Base-by-base conservation (phyloP, 2,797 vertebrate species). In the Rhadinocentrus ornatus region DNA sequence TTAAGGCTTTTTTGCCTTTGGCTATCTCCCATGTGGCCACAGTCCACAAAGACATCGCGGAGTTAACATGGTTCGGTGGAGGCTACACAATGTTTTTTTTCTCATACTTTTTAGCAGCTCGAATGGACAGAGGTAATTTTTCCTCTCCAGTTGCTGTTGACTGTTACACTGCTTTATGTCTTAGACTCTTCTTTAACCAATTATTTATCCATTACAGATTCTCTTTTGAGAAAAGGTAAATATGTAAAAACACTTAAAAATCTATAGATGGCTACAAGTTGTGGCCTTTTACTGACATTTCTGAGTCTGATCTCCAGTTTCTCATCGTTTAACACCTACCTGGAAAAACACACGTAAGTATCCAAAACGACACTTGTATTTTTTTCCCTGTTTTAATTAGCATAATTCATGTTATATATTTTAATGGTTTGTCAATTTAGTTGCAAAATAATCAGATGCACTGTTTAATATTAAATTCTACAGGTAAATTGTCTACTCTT, bases 41-140 rank as follows among this genome's bases (percentile, higher is more conserved):
- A 81, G 69, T 84, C 50, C 75, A 70, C 73, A 1, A 13, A 65
- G 22, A 13, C 24, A 35, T 24, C 27, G 15, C 9, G 20, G n/a
- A 6, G 71, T 34, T 71, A 73, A 35, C 41, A 91, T 91, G 90
- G 48, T 39, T 26, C 44, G 0, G 6, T 81, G 88, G 75, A 71
- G 8, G 9, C 41, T 77, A 0, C 26, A 39, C 0, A 32, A 0
- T 20, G 0, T 87, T 81, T 60, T 84, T 4, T 32, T 83, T 12
- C 35, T 88, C 5, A 4, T 71, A 3, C 35, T 89, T 26, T 46
- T 89, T 63, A 79, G 44, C 46, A 18, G 7, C 16, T n/a, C 56
- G 1, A 26, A 41, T 4, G 78, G 67, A 20, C 81, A 78, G 34
- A 54, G 60, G 84, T 86, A 73, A 20, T 26, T 59, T 29, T 6